A percentile compares a stretch with the other conserved stretches of the same genome.
Evolutionary conservation across 1,140 invertebrate species (phyloP).

Genomic region (Pseudomyrmex dendroicus): DNA sequence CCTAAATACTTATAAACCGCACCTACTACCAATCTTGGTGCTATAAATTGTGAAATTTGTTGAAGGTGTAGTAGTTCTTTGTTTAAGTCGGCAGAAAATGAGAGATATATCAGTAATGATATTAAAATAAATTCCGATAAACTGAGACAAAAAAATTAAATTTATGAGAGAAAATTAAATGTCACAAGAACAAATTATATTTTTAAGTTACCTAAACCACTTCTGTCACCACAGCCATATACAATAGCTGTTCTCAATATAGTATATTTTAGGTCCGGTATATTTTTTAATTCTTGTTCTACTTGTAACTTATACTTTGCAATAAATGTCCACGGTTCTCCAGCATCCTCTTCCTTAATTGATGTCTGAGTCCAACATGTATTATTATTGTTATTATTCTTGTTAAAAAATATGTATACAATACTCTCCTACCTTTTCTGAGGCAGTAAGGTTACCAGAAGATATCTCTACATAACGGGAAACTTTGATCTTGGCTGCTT

Average conservation of each 20-base stretch:
- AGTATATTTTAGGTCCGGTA: slow-evolving; percentile 90
- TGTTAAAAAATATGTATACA: too few relatives aligned
- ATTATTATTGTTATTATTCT: not conserved
- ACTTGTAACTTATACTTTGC: slow-evolving; percentile 94
- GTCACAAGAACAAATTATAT: not conserved
- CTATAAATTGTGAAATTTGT: slow-evolving; percentile 83
- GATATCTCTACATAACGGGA: slow-evolving; percentile 94
- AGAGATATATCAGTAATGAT: not conserved
- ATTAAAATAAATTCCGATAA: not conserved
- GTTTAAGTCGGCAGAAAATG: not conserved
- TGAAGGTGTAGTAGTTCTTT: not conserved
- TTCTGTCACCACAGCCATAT: slow-evolving; percentile 93
- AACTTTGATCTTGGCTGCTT: slow-evolving; percentile 89
- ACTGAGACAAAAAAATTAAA: too few relatives aligned
- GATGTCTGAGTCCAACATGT: slow-evolving; percentile 84
- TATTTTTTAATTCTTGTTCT: slow-evolving; percentile 90
- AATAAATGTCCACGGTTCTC: slow-evolving; percentile 93
- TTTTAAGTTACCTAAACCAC: slow-evolving; percentile 89
- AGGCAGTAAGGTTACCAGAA: slow-evolving; percentile 91
- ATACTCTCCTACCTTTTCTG: slow-evolving; percentile 89
- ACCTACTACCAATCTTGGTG: slow-evolving; percentile 93
- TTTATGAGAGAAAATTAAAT: too few relatives aligned
- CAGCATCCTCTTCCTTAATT: slow-evolving; percentile 90
- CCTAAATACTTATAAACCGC: slow-evolving; percentile 94
- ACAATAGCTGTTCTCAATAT: slow-evolving; percentile 94